Evolutionary conservation across 2,888 invertebrate species (phyloP).

Genomic region (Lycaena phlaeas): DNA sequence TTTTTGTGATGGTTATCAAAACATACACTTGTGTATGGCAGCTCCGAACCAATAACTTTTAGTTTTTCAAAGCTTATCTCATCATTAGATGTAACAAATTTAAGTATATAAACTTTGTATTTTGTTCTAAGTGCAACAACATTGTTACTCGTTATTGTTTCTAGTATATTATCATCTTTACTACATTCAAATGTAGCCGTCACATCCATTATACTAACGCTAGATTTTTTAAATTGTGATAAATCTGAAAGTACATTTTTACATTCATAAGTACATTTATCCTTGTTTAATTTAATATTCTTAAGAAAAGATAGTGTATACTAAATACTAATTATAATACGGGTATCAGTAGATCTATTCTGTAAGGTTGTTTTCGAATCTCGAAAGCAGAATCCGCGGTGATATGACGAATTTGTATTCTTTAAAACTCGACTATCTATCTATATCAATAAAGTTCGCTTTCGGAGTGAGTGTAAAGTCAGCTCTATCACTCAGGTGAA

Average conservation of each 20-base stretch:
- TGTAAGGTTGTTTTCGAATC: no score
- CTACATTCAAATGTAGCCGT: constrained; percentile 38
- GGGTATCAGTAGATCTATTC: no score
- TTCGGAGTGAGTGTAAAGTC: no score
- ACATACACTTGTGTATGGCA: constrained; percentile 49
- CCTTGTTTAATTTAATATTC: no score
- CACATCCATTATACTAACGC: constrained; percentile 25
- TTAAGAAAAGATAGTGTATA: no score
- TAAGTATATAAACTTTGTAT: constrained; percentile 44
- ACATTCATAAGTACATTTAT: no score
- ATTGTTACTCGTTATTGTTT: constrained; percentile 44
- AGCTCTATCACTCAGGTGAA: no score
- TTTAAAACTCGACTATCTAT: no score
- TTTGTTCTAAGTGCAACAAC: constrained; percentile 49
- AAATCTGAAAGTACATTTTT: constrained; percentile 44
- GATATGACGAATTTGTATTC: no score
- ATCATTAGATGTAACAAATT: constrained; percentile 28
- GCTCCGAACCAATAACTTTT: constrained; percentile 39
- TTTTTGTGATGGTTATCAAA: constrained; percentile 53
- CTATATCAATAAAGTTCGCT: no score
- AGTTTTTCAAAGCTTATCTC: constrained; percentile 34
- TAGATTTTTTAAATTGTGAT: constrained; percentile 34
- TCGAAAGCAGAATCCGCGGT: no score
- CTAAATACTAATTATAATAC: no score
- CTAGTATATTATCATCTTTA: constrained; percentile 38